A percentile compares a stretch with the other conserved stretches of the same genome.
phyloP scores from a whole-genome alignment of 2,113 vertebrate genomes.

The Erythrolamprus reginae region DNA sequence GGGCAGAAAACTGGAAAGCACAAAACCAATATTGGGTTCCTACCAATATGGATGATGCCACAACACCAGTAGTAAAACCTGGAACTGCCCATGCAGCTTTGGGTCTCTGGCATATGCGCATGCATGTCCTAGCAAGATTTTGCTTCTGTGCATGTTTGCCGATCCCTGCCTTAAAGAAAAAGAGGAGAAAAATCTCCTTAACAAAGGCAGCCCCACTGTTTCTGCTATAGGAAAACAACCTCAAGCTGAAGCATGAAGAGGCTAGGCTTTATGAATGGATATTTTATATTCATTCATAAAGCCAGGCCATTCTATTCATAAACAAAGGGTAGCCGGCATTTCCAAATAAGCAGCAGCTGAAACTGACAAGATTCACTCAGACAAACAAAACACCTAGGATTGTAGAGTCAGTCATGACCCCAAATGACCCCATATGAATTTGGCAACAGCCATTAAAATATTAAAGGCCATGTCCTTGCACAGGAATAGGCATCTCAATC shows the following conservation, averaged over 20 bases:
- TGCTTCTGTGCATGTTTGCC: no score
- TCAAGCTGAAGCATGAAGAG: not conserved
- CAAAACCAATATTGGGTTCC: no score
- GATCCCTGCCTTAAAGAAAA: no score
- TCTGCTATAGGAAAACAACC: not conserved
- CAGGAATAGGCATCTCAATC: not conserved
- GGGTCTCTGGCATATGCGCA: no score
- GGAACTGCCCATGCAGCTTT: no score
- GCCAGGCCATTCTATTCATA: not conserved
- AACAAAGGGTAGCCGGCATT: not conserved
- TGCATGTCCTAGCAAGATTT: no score
- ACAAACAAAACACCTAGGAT: not conserved
- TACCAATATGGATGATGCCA: no score
- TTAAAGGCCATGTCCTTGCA: not conserved
- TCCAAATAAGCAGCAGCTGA: not conserved
- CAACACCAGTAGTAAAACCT: no score
- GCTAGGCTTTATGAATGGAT: not conserved
- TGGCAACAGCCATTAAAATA: not conserved
- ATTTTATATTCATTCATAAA: not conserved
- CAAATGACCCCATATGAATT: not conserved
- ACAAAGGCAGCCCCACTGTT: not conserved
- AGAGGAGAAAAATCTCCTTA: not conserved
- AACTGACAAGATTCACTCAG: not conserved
- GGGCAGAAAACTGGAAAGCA: no score
- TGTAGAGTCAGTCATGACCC: not conserved